phyloP scores from a whole-genome alignment of 2,113 vertebrate species.

The Ramphastos sulfuratus region DNA sequence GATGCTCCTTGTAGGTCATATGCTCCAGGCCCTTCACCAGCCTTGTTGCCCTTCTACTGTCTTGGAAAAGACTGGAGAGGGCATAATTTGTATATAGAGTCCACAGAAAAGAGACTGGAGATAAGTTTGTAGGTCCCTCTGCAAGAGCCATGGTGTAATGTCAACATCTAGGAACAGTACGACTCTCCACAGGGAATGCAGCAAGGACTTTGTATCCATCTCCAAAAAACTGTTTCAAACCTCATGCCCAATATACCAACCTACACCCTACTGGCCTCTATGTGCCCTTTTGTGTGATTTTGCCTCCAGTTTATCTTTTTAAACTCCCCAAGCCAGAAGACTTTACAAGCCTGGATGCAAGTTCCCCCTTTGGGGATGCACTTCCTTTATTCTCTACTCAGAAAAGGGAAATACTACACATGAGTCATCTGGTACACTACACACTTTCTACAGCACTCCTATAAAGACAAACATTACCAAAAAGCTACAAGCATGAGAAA shows the following conservation, averaged over 20 bases:
- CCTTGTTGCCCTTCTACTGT: no score
- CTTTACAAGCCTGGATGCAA: background rate
- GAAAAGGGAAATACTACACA: slow-evolving; percentile 3
- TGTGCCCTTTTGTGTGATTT: background rate
- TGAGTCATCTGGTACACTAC: background rate
- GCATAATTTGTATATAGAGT: background rate
- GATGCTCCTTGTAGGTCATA: no score
- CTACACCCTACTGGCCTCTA: background rate
- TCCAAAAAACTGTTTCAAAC: background rate
- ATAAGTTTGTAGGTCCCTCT: background rate
- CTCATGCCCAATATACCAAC: background rate
- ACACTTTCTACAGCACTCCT: background rate
- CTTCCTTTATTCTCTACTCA: slow-evolving; percentile 9
- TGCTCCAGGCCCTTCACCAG: no score
- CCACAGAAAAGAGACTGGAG: background rate
- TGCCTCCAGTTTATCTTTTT: background rate
- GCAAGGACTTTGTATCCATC: background rate
- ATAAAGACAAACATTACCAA: background rate
- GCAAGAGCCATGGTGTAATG: background rate
- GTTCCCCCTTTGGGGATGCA: background rate
- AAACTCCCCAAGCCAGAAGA: background rate
- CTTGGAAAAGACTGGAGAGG: background rate
- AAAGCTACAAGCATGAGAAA: background rate
- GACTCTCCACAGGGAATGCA: background rate
- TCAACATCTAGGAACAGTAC: background rate